Percentiles rank a stretch among this genome's conserved stretches.
Conservation (phyloP, 2,797 vertebrate species). For the Xenentodon cancila region DNA sequence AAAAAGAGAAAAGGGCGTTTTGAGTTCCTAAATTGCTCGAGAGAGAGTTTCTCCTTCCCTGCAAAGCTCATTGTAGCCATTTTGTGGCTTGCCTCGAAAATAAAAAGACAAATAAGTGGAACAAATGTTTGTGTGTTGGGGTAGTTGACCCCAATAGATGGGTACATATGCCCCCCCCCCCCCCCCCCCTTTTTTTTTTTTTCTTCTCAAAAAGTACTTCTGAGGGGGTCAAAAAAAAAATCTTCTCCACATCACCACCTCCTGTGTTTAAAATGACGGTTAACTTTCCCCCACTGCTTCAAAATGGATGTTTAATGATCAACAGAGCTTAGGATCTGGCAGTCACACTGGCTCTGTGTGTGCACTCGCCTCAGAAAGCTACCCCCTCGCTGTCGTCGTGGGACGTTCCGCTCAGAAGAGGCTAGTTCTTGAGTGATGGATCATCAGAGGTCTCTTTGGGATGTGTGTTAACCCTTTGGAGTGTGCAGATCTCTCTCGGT, state of each 20-base stretch:
- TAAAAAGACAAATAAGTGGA: constrained; percentile 66
- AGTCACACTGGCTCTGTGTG: constrained; percentile 58
- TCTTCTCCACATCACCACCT: constrained; percentile 57
- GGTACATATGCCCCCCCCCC: constrained; percentile 31
- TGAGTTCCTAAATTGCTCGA: constrained; percentile 61
- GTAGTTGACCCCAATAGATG: constrained; percentile 63
- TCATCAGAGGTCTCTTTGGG: constrained; percentile 71
- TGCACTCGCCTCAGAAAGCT: constrained; percentile 48
- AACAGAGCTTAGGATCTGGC: constrained; percentile 66
- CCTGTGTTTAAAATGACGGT: constrained; percentile 76
- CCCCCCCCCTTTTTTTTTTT: too few species aligned
- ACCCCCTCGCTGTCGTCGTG: constrained; percentile 55
- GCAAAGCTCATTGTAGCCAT: constrained; percentile 44
- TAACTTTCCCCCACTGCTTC: constrained; percentile 80
- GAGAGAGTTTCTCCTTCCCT: constrained; percentile 53
- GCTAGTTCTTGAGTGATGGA: constrained; percentile 80
- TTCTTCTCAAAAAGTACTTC: constrained; percentile 44
- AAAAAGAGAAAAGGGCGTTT: constrained; percentile 34
- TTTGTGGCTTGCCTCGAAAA: constrained; percentile 57
- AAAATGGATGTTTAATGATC: constrained; percentile 83
- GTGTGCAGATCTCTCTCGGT: constrained; percentile 64
- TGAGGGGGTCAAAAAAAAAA: constrained; percentile 34
- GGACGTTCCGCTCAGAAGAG: constrained; percentile 49
- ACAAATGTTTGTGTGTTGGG: constrained; percentile 63
- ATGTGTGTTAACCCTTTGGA: constrained; percentile 77